Conservation (phyloP, 2,113 vertebrate species). For the Prunella fulvescens region DNA sequence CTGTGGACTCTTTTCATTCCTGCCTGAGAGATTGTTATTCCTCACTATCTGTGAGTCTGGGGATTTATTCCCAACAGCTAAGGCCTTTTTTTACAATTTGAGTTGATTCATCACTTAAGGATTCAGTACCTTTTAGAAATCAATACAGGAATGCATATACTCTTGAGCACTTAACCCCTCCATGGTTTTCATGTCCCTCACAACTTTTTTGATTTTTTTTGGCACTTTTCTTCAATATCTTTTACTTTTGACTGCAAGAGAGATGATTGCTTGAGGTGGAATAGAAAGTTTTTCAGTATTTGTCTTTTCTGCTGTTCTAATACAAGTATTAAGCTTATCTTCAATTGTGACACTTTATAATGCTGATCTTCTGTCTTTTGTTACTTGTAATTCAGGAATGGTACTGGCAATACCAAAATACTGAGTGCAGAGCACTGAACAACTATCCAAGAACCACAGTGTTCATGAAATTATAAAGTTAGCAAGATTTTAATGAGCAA, state of each 20-base stretch:
- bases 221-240: not conserved
- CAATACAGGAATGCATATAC: not conserved
- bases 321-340: not conserved
- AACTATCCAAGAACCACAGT: not conserved
- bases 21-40: not conserved
- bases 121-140: not conserved
- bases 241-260: not conserved
- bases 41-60: not conserved
- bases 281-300: not conserved
- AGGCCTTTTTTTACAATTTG: not conserved
- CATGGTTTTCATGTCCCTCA: not conserved
- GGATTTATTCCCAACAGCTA: not conserved
- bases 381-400: not conserved
- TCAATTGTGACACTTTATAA: not conserved
- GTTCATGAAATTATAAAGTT: not conserved
- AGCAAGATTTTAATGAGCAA: not conserved
- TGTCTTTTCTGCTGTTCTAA: not conserved
- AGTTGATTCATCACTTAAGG: not conserved
- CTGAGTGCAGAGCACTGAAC: not conserved
- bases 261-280: not conserved
- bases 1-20: not conserved
- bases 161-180: not conserved
- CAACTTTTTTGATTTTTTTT: not conserved
- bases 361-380: not conserved
- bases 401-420: not conserved